Evolutionary conservation across 2,797 vertebrate species (phyloP), one percentile per base, ranked within the genome.

Genomic region (Orientallactaga sibirica): DNA sequence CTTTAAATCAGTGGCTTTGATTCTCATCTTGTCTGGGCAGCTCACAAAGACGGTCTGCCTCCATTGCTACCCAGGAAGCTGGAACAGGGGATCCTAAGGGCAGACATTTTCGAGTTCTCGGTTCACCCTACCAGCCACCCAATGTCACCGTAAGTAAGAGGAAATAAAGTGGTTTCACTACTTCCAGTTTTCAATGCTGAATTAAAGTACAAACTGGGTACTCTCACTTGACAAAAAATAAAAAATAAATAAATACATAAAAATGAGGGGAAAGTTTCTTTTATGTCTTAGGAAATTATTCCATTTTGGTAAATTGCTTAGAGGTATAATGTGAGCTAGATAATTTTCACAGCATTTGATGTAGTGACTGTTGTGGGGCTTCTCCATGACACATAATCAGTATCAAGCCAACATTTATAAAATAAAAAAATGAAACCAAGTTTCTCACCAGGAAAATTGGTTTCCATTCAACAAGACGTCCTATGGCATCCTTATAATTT

Each of bases 261-360:
- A 97, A 91, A 84, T 80, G 79, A 75, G 58, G 8, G 43, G 81
- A 95, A 97, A 96, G 86, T 95, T 97, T 96, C 91, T 95, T 95
- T 96, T 95, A 91, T 96, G 96, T 97, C 95, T 96, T 84, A 95
- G 94, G 84, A 97, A 97, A 97, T 96, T 95, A 97, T 96, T 97
- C 96, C 91, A 96, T 97, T 97, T 94, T 94, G 94, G 94, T 81
- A 84, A 97, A 97, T 88, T 0, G 93, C 96, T 97, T 95, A 97
- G 88, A 97, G 96, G 96, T 97, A 96, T 93, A 97, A 95, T 96
- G 95, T 94, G 95, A 95, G 91, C 61, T 90, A 76, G 97, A 96
- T 97, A 97, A 97, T 97, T 97, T 97, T 94, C 97, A 94, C 77
- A 95, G 94, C 92, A 97, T 96, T 97, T 97, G 97, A 97, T 97